These are phyloP conservation scores for Pollenia labialis DNA, from an alignment of 2,888 invertebrate genomes.

Conservation along the genomic window DNA sequence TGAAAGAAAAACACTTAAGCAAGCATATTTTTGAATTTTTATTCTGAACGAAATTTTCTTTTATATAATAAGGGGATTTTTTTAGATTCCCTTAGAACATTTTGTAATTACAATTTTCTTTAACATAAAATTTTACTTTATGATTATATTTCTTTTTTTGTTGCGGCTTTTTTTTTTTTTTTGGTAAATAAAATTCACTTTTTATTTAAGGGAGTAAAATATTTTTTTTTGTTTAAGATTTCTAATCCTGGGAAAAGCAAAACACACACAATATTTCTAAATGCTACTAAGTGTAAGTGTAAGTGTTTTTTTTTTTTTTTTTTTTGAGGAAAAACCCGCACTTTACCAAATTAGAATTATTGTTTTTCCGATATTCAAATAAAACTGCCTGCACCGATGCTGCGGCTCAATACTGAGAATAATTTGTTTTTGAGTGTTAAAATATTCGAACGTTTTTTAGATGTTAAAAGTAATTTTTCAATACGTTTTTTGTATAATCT, in stretches of 20 bases:
- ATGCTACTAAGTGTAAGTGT: not conserved
- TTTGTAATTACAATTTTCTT: constrained; percentile 44
- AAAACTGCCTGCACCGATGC: not conserved
- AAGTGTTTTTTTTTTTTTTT: not conserved
- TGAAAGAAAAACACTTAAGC: constrained; percentile 53
- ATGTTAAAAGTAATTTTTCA: not conserved
- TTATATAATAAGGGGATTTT: not conserved
- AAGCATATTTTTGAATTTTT: constrained; percentile 27
- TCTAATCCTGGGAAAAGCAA: not conserved
- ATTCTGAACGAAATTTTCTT: constrained; percentile 4
- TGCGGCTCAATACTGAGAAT: not conserved
- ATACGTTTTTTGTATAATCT: not conserved
- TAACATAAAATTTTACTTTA: constrained; percentile 52
- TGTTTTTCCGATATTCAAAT: not conserved
- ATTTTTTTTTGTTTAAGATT: not conserved
- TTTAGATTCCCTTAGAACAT: constrained; percentile 20
- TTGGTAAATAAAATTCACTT: constrained; percentile 13
- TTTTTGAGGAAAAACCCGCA: constrained; percentile 41
- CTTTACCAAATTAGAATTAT: constrained; percentile 2
- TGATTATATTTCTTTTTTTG: constrained; percentile 9
- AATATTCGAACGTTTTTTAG: not conserved
- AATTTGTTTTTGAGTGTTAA: not conserved
- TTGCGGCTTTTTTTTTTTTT: not conserved
- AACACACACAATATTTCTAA: not conserved
- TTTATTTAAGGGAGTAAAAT: constrained; percentile 9